A percentile compares a stretch with the other conserved stretches of the same genome.
These are phyloP conservation scores for Drosophila yakuba DNA, from an alignment of 1,140 invertebrate genomes.

Conservation along the genomic window DNA sequence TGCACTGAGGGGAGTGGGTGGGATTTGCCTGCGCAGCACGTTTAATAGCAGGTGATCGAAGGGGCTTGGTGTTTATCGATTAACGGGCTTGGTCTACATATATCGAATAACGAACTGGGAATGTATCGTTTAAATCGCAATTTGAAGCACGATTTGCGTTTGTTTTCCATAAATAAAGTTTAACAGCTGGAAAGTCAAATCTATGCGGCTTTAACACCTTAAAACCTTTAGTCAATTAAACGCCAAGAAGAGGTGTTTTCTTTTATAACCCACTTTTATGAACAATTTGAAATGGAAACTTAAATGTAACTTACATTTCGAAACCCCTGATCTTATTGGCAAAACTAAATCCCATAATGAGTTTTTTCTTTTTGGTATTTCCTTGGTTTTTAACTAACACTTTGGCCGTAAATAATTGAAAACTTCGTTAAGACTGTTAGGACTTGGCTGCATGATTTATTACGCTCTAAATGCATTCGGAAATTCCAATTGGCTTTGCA, in stretches of 20 bases:
- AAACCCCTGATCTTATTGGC: background rate
- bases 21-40: slow-evolving; percentile 34
- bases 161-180: background rate
- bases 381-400: slow-evolving; percentile 2
- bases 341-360: background rate
- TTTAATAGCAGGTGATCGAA: slow-evolving; percentile 39
- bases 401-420: slow-evolving; percentile 25
- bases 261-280: too few relatives aligned
- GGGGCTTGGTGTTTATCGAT: slow-evolving; percentile 8
- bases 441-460: slow-evolving; percentile 19
- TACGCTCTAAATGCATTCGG: slow-evolving; percentile 47
- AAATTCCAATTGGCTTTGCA: slow-evolving; percentile 29
- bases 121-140: slow-evolving; percentile 3
- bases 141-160: background rate
- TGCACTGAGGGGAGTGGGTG: slow-evolving; percentile 7
- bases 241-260: background rate
- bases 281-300: too few relatives aligned
- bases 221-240: too few relatives aligned
- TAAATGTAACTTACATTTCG: too few relatives aligned
- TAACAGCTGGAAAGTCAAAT: background rate
- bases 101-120: slow-evolving; percentile 4
- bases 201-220: background rate
- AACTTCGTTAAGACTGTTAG: background rate
- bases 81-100: slow-evolving; percentile 1
- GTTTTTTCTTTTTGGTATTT: slow-evolving; percentile 5